These are phyloP conservation scores for Drosophila dunni DNA, from an alignment of 1,140 invertebrate species.

Conservation along the genomic window DNA sequence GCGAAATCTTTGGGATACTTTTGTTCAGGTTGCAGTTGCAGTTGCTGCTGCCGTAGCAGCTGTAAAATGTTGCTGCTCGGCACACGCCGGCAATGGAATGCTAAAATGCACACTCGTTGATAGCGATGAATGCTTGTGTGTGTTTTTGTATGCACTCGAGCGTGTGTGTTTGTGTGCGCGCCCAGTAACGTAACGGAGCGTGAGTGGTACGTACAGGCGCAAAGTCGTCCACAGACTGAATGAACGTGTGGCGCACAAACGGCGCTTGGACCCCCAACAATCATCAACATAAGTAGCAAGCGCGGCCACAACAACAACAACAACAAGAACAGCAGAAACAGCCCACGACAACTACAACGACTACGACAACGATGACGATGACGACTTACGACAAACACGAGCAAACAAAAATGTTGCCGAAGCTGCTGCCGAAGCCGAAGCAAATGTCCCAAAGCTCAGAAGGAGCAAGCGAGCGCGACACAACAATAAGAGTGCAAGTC, in stretches of 20 bases:
- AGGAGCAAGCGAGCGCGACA: constrained; percentile 67
- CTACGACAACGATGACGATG: constrained; percentile 39
- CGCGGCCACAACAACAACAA: constrained; percentile 56
- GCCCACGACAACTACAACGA: constrained; percentile 47
- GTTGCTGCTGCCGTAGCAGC: constrained; percentile 41
- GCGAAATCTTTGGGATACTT: constrained; percentile 49
- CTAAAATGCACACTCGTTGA: constrained; percentile 48
- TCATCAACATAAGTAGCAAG: constrained; percentile 79
- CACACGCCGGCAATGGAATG: constrained; percentile 71
- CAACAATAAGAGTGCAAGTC: constrained; percentile 20
- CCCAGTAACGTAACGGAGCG: constrained; percentile 46
- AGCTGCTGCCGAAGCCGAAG: constrained; percentile 56
- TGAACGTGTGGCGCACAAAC: constrained; percentile 80
- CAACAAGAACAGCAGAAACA: constrained; percentile 29
- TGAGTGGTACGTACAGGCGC: constrained; percentile 77
- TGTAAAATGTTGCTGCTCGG: constrained; percentile 48
- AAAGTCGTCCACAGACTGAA: constrained; percentile 78
- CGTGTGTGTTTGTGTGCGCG: constrained; percentile 43
- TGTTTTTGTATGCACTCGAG: constrained; percentile 4
- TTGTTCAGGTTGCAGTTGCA: constrained; percentile 42
- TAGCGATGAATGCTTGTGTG: constrained; percentile 14
- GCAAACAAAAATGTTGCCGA: constrained; percentile 67
- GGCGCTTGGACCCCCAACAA: constrained; percentile 80
- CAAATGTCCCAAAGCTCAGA: constrained; percentile 48
- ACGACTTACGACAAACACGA: constrained; percentile 73